These are phyloP conservation scores for Laspeyria flexula DNA, from an alignment of 2,888 invertebrate species.

Conservation along the genomic window DNA sequence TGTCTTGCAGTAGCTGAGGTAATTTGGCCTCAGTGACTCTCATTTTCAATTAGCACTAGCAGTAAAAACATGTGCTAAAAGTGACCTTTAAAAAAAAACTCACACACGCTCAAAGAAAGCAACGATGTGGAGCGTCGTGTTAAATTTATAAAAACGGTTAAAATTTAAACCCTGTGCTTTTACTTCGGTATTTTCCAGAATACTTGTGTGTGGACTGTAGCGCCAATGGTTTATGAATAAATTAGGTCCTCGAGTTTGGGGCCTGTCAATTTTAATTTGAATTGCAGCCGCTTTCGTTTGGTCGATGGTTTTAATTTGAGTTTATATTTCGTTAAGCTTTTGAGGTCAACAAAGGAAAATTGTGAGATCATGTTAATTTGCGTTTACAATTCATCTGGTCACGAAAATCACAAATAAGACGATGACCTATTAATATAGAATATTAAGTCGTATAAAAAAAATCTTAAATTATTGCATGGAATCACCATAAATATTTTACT, in stretches of 20 bases:
- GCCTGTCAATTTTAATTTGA: slow-evolving; percentile 7
- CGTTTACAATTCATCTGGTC: background rate
- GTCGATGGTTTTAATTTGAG: background rate
- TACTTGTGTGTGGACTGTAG: background rate
- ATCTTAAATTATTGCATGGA: no score
- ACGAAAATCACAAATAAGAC: no score
- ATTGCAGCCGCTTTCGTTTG: background rate
- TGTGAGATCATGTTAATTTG: background rate
- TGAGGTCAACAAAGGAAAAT: background rate
- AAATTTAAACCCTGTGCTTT: slow-evolving; percentile 7
- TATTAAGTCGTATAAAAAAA: no score
- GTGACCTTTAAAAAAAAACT: background rate
- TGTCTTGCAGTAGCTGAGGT: background rate
- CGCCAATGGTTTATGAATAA: slow-evolving; percentile 23
- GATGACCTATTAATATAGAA: no score
- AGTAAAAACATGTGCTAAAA: background rate
- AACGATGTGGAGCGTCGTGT: background rate
- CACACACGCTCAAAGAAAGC: background rate
- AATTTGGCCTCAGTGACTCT: background rate
- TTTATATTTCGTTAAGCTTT: background rate
- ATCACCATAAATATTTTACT: no score
- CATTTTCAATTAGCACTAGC: background rate
- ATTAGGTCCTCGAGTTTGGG: slow-evolving; percentile 1
- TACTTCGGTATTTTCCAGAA: slow-evolving; percentile 3
- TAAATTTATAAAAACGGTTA: slow-evolving; percentile 12